A percentile compares a stretch with the other conserved stretches of the same genome.
Evolutionary conservation across 2,797 vertebrate species (phyloP).

Genomic region (Mormyrops boulengeri): DNA sequence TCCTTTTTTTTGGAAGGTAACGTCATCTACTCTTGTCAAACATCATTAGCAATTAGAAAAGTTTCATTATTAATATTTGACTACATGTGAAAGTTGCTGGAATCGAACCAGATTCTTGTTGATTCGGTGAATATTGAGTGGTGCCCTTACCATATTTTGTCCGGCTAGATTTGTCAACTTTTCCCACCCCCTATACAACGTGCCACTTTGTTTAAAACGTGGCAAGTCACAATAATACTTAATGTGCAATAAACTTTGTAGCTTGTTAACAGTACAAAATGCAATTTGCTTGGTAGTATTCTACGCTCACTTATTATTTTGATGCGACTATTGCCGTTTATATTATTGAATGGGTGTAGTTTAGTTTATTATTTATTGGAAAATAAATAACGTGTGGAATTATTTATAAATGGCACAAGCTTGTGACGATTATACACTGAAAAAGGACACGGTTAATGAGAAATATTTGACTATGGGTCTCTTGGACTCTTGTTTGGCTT

Average conservation of each 20-base stretch:
- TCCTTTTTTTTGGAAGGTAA: background rate
- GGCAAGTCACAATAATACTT: background rate
- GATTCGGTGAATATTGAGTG: background rate
- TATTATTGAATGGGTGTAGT: background rate
- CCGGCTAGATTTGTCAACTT: background rate
- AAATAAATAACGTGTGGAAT: background rate
- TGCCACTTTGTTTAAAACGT: background rate
- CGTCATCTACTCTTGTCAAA: background rate
- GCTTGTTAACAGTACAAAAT: background rate
- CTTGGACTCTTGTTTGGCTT: background rate
- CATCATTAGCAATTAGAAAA: background rate
- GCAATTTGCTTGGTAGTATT: background rate
- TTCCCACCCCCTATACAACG: background rate
- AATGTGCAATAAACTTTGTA: background rate
- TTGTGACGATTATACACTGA: background rate
- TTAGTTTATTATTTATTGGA: background rate
- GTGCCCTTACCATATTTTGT: background rate
- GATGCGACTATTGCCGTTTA: background rate
- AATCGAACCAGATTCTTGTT: background rate
- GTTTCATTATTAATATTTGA: background rate
- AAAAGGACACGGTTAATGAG: background rate
- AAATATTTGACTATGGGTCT: background rate
- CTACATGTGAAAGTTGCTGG: background rate
- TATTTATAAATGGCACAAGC: background rate
- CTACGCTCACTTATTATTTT: background rate